Conservation (phyloP, 1,140 invertebrate species). For the Cardiocondyla obscurior region DNA sequence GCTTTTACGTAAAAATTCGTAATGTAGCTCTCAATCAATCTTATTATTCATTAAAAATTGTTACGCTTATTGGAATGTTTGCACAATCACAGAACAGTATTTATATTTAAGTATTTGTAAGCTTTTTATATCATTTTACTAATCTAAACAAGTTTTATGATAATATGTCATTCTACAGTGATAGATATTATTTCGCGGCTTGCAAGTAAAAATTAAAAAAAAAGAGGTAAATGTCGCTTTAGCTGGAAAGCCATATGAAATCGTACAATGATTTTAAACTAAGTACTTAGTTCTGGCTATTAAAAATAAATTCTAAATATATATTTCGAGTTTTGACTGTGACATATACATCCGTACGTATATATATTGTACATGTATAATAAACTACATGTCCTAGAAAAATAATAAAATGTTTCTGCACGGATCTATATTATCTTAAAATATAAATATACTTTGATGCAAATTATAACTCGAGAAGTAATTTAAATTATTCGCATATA, state of each 20-base stretch:
- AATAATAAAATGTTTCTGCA: slow-evolving; percentile 22
- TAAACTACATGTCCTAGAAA: not conserved
- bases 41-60: not conserved
- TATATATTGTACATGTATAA: not conserved
- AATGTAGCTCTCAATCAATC: not conserved
- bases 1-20: not conserved
- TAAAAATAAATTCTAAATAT: no score
- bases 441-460: not conserved
- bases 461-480: slow-evolving; percentile 5
- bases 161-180: no score
- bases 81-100: slow-evolving; percentile 17
- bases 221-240: no score
- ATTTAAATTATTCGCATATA: slow-evolving; percentile 7
- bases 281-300: no score
- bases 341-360: not conserved
- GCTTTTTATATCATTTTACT: not conserved
- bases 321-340: no score
- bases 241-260: no score
- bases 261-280: no score
- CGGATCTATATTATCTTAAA: not conserved
- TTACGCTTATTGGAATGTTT: slow-evolving; percentile 15
- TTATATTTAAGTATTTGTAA: not conserved
- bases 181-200: not conserved
- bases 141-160: no score
- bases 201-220: no score